Conservation (phyloP, 2,113 vertebrate genomes). For the Bujurquina vittata region DNA sequence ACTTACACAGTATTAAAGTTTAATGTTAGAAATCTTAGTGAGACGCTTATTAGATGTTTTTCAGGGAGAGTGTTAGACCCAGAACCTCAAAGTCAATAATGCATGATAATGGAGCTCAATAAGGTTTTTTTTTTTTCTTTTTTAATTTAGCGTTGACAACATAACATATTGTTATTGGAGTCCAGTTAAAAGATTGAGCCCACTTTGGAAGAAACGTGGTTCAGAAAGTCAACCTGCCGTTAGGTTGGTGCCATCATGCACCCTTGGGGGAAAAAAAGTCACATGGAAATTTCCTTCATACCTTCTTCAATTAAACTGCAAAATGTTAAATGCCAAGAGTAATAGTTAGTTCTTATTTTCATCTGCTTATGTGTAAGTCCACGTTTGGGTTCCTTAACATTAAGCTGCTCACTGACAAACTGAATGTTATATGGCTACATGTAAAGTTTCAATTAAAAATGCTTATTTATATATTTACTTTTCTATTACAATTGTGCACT, state of each 20-base stretch:
- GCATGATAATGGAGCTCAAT: neutral
- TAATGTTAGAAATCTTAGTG: neutral
- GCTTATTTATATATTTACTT: neutral
- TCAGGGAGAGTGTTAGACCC: neutral
- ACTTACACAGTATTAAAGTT: neutral
- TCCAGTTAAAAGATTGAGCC: no score
- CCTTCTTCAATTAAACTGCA: neutral
- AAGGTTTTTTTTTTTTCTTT: no score
- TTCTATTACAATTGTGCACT: neutral
- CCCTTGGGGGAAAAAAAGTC: neutral
- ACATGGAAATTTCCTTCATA: neutral
- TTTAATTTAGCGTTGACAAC: no score
- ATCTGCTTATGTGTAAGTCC: neutral
- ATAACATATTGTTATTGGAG: no score
- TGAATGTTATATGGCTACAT: neutral
- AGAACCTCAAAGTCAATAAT: neutral
- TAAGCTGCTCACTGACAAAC: neutral
- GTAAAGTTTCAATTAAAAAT: neutral
- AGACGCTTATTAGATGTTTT: neutral
- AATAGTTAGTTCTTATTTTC: neutral
- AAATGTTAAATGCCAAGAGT: neutral
- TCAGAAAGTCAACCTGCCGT: neutral
- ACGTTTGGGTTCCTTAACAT: neutral
- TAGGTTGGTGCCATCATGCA: neutral
- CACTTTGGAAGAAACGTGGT: no score